A percentile compares a stretch with the other conserved stretches of the same genome.
phyloP scores from a whole-genome alignment of 2,113 vertebrate genomes.

The Hemiscyllium ocellatum region DNA sequence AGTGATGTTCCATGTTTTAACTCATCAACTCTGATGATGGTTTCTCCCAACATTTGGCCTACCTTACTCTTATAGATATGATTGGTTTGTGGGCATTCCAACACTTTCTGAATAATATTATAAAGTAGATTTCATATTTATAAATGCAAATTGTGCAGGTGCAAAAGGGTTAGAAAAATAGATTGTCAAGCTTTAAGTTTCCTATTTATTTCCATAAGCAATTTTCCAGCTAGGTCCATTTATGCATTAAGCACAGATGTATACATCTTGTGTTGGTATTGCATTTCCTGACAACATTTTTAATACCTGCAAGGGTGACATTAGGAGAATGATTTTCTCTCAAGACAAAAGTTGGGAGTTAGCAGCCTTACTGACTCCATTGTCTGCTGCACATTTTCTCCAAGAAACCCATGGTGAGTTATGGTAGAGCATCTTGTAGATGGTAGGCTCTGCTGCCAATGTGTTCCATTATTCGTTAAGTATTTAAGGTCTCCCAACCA shows the following conservation, averaged over 20 bases:
- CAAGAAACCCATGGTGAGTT: too few relatives aligned
- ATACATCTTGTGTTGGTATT: background rate
- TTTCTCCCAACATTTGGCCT: background rate
- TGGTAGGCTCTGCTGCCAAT: too few relatives aligned
- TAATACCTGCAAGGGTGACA: background rate
- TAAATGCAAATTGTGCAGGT: background rate
- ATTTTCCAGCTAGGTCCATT: background rate
- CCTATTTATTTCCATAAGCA: background rate
- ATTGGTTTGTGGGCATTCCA: constrained; percentile 19
- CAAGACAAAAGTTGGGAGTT: background rate
- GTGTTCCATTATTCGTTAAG: too few relatives aligned
- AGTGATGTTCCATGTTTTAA: background rate
- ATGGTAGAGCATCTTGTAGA: too few relatives aligned
- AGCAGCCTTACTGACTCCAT: background rate
- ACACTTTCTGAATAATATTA: background rate
- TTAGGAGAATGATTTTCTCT: background rate
- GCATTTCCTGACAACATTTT: background rate
- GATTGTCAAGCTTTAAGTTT: background rate
- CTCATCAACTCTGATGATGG: background rate
- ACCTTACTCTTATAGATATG: constrained; percentile 14
- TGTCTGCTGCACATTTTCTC: too few relatives aligned
- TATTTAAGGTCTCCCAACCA: too few relatives aligned
- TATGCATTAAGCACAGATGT: background rate
- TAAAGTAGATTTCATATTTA: background rate
- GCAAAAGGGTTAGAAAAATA: background rate